A percentile compares a stretch with the other conserved stretches of the same genome.
Evolutionary conservation across 2,888 invertebrate genomes (phyloP).

Genomic region (Mallateleia sp.): DNA sequence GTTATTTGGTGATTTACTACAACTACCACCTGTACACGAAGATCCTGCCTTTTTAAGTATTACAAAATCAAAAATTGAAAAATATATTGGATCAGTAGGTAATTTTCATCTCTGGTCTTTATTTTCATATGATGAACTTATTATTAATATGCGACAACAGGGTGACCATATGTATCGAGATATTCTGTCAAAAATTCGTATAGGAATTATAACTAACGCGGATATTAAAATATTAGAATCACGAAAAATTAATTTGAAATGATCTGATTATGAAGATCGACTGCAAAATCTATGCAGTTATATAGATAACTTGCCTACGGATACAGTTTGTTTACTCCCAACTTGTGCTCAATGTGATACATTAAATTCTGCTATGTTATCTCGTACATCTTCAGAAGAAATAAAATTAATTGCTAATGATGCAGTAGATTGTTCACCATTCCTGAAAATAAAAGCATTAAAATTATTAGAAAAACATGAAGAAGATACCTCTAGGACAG

Average conservation of each 20-base stretch:
- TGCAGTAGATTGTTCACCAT: slow-evolving; percentile 70
- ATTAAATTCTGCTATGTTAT: slow-evolving; percentile 39
- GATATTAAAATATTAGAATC: slow-evolving; percentile 34
- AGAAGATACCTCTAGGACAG: slow-evolving; percentile 78
- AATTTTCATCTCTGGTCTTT: slow-evolving; percentile 82
- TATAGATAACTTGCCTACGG: not conserved
- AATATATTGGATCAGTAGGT: slow-evolving; percentile 79
- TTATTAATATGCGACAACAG: slow-evolving; percentile 82
- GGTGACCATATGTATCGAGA: slow-evolving; percentile 77
- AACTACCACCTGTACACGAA: slow-evolving; percentile 82
- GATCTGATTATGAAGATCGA: not conserved
- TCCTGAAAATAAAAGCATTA: slow-evolving; percentile 64
- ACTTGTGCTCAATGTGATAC: slow-evolving; percentile 81
- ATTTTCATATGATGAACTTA: slow-evolving; percentile 83
- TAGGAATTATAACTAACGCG: slow-evolving; percentile 35
- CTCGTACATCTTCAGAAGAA: slow-evolving; percentile 71
- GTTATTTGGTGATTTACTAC: slow-evolving; percentile 79
- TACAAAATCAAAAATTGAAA: slow-evolving; percentile 72
- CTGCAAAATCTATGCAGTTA: slow-evolving; percentile 28
- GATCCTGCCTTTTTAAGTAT: slow-evolving; percentile 78
- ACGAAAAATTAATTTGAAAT: slow-evolving; percentile 6
- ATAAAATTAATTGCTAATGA: slow-evolving; percentile 66
- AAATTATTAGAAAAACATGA: slow-evolving; percentile 71
- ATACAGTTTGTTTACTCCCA: slow-evolving; percentile 84
- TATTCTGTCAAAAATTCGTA: slow-evolving; percentile 73